phyloP scores from a whole-genome alignment of 2,113 vertebrate species.

The Syngnathus floridae region DNA sequence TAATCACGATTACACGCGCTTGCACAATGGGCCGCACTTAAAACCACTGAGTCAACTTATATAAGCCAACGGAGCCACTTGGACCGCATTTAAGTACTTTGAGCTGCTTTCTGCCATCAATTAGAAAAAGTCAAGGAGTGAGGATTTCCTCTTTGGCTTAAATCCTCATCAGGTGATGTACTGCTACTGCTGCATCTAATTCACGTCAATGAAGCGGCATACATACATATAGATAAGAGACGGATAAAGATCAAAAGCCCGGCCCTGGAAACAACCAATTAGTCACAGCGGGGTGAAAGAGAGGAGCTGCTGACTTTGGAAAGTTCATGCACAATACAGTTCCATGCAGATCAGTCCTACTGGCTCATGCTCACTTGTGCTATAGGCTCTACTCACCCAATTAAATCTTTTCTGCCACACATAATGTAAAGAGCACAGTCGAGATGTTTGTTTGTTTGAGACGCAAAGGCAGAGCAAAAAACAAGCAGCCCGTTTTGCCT shows the following conservation, averaged over 20 bases:
- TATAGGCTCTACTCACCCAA: slow-evolving; percentile 71
- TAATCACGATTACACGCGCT: slow-evolving; percentile 36
- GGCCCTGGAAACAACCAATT: slow-evolving; percentile 48
- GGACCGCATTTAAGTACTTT: not conserved
- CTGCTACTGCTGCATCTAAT: slow-evolving; percentile 14
- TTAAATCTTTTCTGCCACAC: slow-evolving; percentile 71
- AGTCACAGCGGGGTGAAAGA: slow-evolving; percentile 41
- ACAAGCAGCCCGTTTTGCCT: slow-evolving; percentile 58
- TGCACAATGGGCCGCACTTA: slow-evolving; percentile 28
- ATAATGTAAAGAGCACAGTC: slow-evolving; percentile 66
- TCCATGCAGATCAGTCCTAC: slow-evolving; percentile 31
- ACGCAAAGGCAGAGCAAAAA: slow-evolving; percentile 62
- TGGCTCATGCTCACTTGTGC: slow-evolving; percentile 48
- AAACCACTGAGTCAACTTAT: slow-evolving; percentile 24
- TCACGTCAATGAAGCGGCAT: slow-evolving; percentile 11
- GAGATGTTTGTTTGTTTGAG: slow-evolving; percentile 65
- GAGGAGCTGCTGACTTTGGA: slow-evolving; percentile 23
- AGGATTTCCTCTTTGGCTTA: slow-evolving; percentile 8
- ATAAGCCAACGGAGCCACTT: slow-evolving; percentile 6
- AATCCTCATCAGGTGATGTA: not conserved
- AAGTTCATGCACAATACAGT: slow-evolving; percentile 51
- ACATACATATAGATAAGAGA: slow-evolving; percentile 18
- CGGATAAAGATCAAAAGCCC: slow-evolving; percentile 38
- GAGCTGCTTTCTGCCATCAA: slow-evolving; percentile 4
- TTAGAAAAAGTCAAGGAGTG: slow-evolving; percentile 6